Conservation (phyloP, 2,888 invertebrate genomes). For the Cistogaster globosa region DNA sequence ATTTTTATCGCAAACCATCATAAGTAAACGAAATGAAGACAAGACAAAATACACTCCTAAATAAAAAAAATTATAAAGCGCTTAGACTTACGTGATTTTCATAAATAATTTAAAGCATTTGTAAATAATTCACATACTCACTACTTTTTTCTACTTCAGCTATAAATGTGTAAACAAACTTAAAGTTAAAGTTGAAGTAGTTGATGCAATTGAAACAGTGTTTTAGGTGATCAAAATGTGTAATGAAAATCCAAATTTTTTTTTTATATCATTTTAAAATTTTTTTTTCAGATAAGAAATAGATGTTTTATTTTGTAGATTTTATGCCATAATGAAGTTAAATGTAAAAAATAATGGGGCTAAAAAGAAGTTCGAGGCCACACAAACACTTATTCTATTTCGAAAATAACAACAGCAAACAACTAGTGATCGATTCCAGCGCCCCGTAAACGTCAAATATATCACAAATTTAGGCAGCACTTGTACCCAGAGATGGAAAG, state of each 20-base stretch:
- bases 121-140: conserved; percentile 32
- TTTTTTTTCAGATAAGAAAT: not conserved
- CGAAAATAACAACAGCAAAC: no score
- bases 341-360: no score
- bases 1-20: not conserved
- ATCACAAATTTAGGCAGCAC: no score
- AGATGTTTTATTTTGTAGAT: not conserved
- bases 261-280: not conserved
- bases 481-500: no score
- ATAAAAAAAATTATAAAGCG: conserved; percentile 37
- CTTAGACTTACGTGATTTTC: conserved; percentile 49
- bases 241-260: not conserved
- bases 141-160: not conserved
- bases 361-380: no score
- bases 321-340: no score
- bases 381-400: no score
- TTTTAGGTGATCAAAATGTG: not conserved
- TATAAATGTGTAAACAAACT: conserved; percentile 28
- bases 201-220: conserved; percentile 37
- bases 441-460: no score
- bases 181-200: conserved; percentile 29
- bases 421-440: no score
- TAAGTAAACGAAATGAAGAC: conserved; percentile 24
- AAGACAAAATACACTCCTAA: conserved; percentile 27
- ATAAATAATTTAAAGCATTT: conserved; percentile 30